Conservation (phyloP, 2,113 vertebrate genomes). For the Corvus cornix region DNA sequence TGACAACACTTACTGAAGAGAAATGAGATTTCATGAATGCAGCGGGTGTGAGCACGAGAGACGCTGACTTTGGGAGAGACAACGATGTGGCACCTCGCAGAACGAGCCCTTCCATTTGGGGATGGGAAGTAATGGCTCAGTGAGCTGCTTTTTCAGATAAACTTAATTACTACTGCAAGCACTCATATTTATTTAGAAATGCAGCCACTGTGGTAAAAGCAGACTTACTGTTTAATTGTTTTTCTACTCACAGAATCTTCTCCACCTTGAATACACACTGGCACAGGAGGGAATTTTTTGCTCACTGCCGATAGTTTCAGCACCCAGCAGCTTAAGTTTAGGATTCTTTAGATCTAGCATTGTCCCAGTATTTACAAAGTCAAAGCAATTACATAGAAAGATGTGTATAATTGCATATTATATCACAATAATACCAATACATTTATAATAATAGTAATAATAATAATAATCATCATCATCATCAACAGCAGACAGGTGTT, state of each 20-base stretch:
- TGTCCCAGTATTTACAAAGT: not conserved
- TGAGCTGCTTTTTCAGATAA: not conserved
- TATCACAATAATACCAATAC: not conserved
- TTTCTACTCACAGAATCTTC: not conserved
- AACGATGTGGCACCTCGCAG: not conserved
- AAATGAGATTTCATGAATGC: constrained; percentile 45
- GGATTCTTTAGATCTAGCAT: not conserved
- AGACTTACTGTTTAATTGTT: not conserved
- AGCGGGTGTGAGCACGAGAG: not conserved
- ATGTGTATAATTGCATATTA: not conserved
- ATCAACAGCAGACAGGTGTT: not conserved
- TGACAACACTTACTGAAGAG: constrained; percentile 58
- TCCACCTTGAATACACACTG: not conserved
- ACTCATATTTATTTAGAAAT: not conserved
- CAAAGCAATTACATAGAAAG: not conserved
- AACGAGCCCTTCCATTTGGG: not conserved
- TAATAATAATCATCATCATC: too few relatives aligned
- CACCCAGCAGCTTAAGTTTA: not conserved
- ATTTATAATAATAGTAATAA: too few relatives aligned
- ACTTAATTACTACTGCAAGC: not conserved
- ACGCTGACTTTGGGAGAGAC: not conserved
- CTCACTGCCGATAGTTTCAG: not conserved
- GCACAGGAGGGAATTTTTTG: not conserved
- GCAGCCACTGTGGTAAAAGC: not conserved
- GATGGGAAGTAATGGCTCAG: not conserved